Conservation (phyloP, 2,113 vertebrate genomes). For the Chiloscyllium plagiosum region DNA sequence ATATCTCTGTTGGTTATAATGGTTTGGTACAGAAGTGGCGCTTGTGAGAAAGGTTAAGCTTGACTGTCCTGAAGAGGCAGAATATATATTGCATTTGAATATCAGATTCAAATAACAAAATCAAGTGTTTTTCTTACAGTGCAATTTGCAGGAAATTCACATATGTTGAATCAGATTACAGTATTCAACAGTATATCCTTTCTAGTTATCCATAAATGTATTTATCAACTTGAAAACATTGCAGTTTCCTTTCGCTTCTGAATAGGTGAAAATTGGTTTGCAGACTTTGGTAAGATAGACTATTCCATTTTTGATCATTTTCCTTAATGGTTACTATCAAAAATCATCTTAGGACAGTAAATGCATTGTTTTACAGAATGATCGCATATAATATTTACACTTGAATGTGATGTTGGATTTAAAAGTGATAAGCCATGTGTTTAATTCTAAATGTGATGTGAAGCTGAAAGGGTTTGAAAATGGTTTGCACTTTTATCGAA, state of each 20-base stretch:
- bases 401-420: neutral
- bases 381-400: neutral
- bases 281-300: neutral
- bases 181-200: neutral
- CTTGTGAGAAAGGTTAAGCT: neutral
- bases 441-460: neutral
- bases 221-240: neutral
- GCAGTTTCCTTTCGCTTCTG: neutral
- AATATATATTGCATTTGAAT: neutral
- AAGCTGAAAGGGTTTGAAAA: neutral
- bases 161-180: neutral
- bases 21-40: neutral
- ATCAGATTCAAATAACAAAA: neutral
- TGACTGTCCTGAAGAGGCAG: neutral
- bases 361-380: neutral
- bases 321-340: neutral
- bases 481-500: neutral
- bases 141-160: neutral
- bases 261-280: neutral
- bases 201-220: neutral
- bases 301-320: neutral
- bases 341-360: neutral
- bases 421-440: neutral
- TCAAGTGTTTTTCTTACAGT: neutral
- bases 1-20: neutral